Base-by-base conservation (phyloP, 2,888 invertebrate genomes). In the Chrysolina haemoptera region DNA sequence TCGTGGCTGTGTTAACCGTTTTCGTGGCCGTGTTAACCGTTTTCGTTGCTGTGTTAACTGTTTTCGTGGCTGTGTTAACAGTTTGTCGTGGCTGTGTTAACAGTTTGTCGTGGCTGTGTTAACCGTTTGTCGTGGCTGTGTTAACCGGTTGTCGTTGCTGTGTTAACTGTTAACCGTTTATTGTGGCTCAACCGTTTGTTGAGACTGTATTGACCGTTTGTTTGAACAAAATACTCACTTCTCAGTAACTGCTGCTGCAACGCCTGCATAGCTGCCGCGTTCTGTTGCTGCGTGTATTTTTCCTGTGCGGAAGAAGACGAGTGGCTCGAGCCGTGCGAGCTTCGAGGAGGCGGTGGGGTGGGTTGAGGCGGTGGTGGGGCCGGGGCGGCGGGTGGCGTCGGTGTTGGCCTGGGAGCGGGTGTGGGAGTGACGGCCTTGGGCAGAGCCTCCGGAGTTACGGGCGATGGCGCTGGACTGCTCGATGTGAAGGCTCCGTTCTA, bases 221-320 rank as follows among this genome's bases (percentile, higher is more conserved):
- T n/a, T n/a, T n/a, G n/a, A n/a, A 27, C 41, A 40, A 27, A 16
- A 53, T 50, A 82, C 85, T 81, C 84, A 94, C 95, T 94, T 91
- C 96, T 91, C 70, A 96, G 90, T 80, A 96, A 89, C 88, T 96
- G 96, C 82, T 96, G 95, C 81, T 95, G 95, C 78, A 96, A 87
- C 0, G 95, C 95, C 87, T 96, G 96, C 90, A 96, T 94, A 74
- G 95, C 93, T 50, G 94, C 94, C 11, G 93, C 92, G 76, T 89
- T 88, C 62, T 89, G 88, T 27, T 78, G 80, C 71, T 77, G 80
- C 74, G 86, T 86, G 71, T 89, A 90, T 82, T 90, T 90, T 71
- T 90, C 89, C 86, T 78, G 88, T 9, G 85, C 50, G 1, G 71
- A 88, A 18, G 68, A 75, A 55, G 74, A 63, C 11, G 76, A 72